Base-by-base conservation (phyloP, 2,113 vertebrate genomes). In the Gobio gobio region DNA sequence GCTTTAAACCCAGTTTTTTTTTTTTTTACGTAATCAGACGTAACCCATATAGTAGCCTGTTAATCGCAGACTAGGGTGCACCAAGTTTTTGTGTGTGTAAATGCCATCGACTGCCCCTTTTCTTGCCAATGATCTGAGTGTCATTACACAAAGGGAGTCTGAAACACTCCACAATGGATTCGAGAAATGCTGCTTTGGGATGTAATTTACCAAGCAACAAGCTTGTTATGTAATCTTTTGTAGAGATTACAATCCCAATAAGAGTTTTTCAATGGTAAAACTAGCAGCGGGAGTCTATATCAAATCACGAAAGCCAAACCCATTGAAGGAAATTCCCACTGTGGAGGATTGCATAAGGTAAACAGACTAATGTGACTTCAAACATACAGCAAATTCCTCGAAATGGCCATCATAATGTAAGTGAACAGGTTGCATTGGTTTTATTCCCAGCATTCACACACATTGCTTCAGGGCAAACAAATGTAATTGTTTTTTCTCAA, bases 21-120 rank as follows among this genome's bases (percentile, higher is more conserved):
- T 33, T 12, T 70, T 72, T 33, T 90, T 82, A 83, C 22, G 74
- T 88, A 87, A 88, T 73, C n/a, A 86, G 83, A 83, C 8, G 83
- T 76, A 45, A 78, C 36, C 9, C 85, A 63, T 43, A 43, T 9
- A 43, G 66, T 10, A 77, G 58, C 40, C 63, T 0, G 70, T 84
- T 85, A 81, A 85, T 51, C 70, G 3, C 7, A 58, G 45, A 66
- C 24, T 26, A 63, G 76, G 12, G 56, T 78, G 76, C 24, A 47
- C 43, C 40, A 47, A 47, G 70, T 47, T 24, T 73, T 24, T 14
- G 33, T 40, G 54, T 78, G 33, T 61, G 33, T 58, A 61, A 29
- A 76, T 70, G 33, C 22, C 80, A 20, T 56, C 54, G 18, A 6
- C 5, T 20, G 18, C 16, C 16, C 51, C 51, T 54, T 18, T 54